Percentiles rank a stretch among this genome's conserved stretches.
These are phyloP conservation scores for Echiichthys vipera DNA, from an alignment of 2,797 vertebrate species.

Conservation along the genomic window DNA sequence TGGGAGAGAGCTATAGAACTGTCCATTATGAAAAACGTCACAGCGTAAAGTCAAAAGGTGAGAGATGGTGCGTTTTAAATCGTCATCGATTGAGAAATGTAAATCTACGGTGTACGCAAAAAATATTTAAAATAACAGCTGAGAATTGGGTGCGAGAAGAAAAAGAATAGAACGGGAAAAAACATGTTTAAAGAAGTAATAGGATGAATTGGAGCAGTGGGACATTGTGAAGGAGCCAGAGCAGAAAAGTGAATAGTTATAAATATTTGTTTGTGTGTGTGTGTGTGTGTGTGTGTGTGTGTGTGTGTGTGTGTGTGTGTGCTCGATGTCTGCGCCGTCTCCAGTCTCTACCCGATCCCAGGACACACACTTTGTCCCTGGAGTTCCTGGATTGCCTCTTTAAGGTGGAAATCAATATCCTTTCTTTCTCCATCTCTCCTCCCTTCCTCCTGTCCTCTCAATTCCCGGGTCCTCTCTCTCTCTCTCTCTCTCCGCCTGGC, in stretches of 20 bases:
- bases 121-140: neutral
- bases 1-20: no score
- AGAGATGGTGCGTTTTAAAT: no score
- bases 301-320: neutral
- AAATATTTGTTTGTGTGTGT: neutral
- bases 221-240: constrained; percentile 8
- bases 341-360: constrained; percentile 40
- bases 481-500: constrained; percentile 26
- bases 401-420: constrained; percentile 82
- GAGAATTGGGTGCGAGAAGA: neutral
- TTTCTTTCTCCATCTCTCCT: constrained; percentile 73
- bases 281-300: neutral
- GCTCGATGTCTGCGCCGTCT: constrained; percentile 30
- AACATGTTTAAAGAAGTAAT: no score
- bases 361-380: constrained; percentile 48
- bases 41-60: no score
- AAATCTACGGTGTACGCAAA: neutral
- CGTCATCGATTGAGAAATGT: no score
- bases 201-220: constrained; percentile 27
- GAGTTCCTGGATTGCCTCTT: constrained; percentile 77
- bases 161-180: neutral
- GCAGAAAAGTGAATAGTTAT: constrained; percentile 5
- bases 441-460: constrained; percentile 71
- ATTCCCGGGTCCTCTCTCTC: constrained; percentile 52
- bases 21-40: no score